These are phyloP conservation scores for Chrysotoxum bicinctum DNA, from an alignment of 2,888 invertebrate genomes.

Conservation along the genomic window DNA sequence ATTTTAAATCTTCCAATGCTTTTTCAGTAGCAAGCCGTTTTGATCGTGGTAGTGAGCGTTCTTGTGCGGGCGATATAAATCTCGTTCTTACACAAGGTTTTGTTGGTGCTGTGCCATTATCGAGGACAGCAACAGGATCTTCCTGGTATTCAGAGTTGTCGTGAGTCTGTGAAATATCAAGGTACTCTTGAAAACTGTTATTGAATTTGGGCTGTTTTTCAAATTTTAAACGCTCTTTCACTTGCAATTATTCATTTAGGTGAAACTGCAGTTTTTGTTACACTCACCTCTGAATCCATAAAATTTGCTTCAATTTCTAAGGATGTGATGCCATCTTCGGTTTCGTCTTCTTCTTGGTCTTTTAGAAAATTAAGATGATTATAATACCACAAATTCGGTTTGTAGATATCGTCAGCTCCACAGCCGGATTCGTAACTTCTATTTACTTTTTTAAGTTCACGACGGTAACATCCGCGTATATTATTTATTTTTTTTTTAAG, in stretches of 20 bases:
- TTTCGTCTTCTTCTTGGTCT: conserved; percentile 25
- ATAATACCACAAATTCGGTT: conserved; percentile 44
- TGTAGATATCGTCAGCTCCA: background rate
- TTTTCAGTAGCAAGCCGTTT: background rate
- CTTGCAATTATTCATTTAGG: no score
- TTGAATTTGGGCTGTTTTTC: no score
- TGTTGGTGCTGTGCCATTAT: background rate
- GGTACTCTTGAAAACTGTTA: no score
- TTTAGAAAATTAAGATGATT: conserved; percentile 38
- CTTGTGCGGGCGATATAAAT: background rate
- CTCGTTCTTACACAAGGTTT: background rate
- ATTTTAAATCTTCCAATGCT: background rate
- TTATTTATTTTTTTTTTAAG: conserved; percentile 64
- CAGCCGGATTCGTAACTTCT: background rate
- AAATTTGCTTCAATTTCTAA: background rate
- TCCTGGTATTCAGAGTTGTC: background rate
- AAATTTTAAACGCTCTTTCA: no score
- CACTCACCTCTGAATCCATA: background rate
- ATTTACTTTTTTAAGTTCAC: conserved; percentile 42
- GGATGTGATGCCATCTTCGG: background rate
- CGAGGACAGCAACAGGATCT: background rate
- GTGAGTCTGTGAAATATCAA: background rate
- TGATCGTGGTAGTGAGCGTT: background rate
- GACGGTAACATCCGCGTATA: conserved; percentile 39
- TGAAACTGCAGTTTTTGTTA: background rate